Conservation (phyloP, 2,888 invertebrate genomes). For the Catonia carolina region DNA sequence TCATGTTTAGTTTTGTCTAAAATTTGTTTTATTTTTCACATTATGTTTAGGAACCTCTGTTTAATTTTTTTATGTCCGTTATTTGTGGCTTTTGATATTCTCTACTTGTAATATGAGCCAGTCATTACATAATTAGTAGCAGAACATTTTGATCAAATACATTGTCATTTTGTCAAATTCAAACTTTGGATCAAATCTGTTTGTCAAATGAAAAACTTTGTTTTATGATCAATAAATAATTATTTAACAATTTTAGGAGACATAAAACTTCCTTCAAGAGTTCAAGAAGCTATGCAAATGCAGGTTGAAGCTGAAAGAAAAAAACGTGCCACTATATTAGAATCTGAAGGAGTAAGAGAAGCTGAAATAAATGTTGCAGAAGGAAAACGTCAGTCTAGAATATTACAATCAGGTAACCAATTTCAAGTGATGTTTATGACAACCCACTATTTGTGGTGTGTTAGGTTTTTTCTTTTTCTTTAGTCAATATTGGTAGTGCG, state of each 20-base stretch:
- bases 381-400: slow-evolving; percentile 84
- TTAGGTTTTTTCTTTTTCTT: background rate
- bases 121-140: too few relatives aligned
- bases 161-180: too few relatives aligned
- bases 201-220: too few relatives aligned
- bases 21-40: too few relatives aligned
- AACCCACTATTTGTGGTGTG: background rate
- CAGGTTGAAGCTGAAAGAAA: slow-evolving; percentile 98
- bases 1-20: too few relatives aligned
- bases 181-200: too few relatives aligned
- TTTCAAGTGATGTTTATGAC: background rate
- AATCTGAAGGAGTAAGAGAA: slow-evolving; percentile 89
- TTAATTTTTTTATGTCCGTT: too few relatives aligned
- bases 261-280: slow-evolving; percentile 64
- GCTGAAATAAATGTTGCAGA: slow-evolving; percentile 97
- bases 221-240: background rate
- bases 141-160: too few relatives aligned
- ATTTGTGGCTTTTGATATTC: too few relatives aligned
- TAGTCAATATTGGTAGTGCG: background rate
- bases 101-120: too few relatives aligned
- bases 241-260: slow-evolving; percentile 33
- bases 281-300: slow-evolving; percentile 99
- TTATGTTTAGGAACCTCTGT: too few relatives aligned
- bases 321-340: slow-evolving; percentile 92
- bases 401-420: slow-evolving; percentile 73